A percentile compares a stretch with the other conserved stretches of the same genome.
These are phyloP conservation scores for Tethya wilhelma DNA, from an alignment of 37 sponge, comb jelly and placozoan genomes.

Conservation along the genomic window DNA sequence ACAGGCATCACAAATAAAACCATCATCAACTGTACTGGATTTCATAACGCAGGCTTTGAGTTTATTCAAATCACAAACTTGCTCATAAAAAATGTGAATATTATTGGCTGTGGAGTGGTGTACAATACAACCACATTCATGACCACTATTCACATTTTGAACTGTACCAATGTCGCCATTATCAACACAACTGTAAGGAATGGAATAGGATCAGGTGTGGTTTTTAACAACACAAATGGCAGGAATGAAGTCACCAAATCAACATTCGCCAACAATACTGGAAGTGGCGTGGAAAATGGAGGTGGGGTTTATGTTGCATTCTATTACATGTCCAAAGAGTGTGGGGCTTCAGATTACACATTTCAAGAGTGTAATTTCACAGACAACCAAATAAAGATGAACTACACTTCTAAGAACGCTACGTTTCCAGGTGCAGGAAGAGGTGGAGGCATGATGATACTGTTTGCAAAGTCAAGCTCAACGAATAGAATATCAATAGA, in stretches of 20 bases:
- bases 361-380: background rate
- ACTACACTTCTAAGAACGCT: background rate
- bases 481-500: background rate
- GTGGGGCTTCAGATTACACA: constrained; percentile 1
- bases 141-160: constrained; percentile 2
- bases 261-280: background rate
- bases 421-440: constrained; percentile 15
- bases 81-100: too few relatives aligned
- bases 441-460: constrained; percentile 24
- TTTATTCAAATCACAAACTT: too few relatives aligned
- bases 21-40: too few relatives aligned
- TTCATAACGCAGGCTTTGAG: too few relatives aligned
- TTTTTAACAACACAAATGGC: constrained; percentile 7
- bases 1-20: too few relatives aligned
- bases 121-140: too few relatives aligned
- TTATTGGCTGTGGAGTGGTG: too few relatives aligned
- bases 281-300: background rate
- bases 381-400: background rate
- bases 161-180: background rate
- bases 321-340: too few relatives aligned
- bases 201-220: constrained; percentile 2
- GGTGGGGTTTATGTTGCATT: constrained; percentile 21
- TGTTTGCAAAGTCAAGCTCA: background rate
- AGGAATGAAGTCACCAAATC: background rate
- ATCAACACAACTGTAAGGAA: background rate